Base-by-base conservation (phyloP, 2,113 vertebrate genomes). In the Colius striatus region DNA sequence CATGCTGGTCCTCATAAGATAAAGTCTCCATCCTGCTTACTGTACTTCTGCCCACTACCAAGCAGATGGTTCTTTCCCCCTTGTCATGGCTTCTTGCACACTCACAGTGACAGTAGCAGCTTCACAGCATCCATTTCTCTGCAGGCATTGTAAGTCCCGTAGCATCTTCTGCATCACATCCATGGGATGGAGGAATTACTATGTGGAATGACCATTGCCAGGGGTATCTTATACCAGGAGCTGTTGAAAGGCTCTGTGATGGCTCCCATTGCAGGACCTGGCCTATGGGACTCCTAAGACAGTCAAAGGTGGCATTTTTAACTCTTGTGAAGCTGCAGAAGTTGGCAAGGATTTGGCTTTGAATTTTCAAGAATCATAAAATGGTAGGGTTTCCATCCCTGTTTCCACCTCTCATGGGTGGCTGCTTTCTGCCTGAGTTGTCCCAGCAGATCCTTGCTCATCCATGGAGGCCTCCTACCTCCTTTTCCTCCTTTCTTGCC, bases 51-150 rank as follows among this genome's bases (percentile, higher is more conserved):
- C 10, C 8, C 27, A 25, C 51, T 29, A 54, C 15, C 1, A 1
- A 62, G n/a, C 36, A 80, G 13, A 27, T 25, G 16, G 1, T 25
- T 61, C 15, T 4, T 48, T 66, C 36, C 4, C 34, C 6, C 11
- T n/a, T 3, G 0, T 5, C 32, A 10, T 0, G 3, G 10, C 4
- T 43, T 34, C 41, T 71, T 50, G 27, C 10, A 9, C 5, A 27
- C 13, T 50, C 50, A 68, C 14, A 67, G 58, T 34, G 38, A 18
- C 1, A 6, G 21, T 29, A 20, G 21, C 16, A 63, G 30, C 16
- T 43, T 76, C 63, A 51, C 14, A 76, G 19, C 43, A n/a, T n/a
- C 16, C 10, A 73, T 19, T 61, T 43, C 60, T 61, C 32, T 61
- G 45, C n/a, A 43, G 45, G 26, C 3, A 1, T 10, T 61, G 8